Percentiles rank a stretch among this genome's conserved stretches.
These are phyloP conservation scores for Copsychus sechellarum DNA, from an alignment of 2,113 vertebrate species.

Conservation along the genomic window DNA sequence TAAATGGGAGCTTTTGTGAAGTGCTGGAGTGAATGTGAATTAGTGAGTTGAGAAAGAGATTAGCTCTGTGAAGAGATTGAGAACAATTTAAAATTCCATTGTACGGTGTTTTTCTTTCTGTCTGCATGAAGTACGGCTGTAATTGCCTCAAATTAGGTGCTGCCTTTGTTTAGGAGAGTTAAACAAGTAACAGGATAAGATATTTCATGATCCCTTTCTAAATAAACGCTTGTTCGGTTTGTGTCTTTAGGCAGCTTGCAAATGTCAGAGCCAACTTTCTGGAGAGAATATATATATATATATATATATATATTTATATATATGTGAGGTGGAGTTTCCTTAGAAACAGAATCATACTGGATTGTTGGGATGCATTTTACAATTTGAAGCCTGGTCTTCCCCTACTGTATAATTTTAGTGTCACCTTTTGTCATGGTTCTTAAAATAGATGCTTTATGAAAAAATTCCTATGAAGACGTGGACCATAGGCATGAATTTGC, in stretches of 20 bases:
- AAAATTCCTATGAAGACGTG: not conserved
- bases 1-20: conserved; percentile 24
- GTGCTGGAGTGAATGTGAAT: conserved; percentile 2
- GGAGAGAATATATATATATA: not conserved
- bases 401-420: not conserved
- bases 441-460: not conserved
- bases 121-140: not conserved
- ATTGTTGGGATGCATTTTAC: not conserved
- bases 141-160: conserved; percentile 51
- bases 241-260: conserved; percentile 17
- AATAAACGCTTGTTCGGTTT: conserved; percentile 4
- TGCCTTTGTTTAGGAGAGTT: conserved; percentile 38
- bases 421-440: not conserved
- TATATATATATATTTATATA: too few relatives aligned
- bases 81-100: conserved; percentile 24
- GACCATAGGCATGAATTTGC: not conserved
- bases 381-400: not conserved
- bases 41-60: conserved; percentile 26
- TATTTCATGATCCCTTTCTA: conserved; percentile 30
- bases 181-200: conserved; percentile 22
- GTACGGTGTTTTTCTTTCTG: conserved; percentile 8
- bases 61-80: not conserved
- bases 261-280: conserved; percentile 15
- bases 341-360: not conserved
- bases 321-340: not conserved